phyloP scores from a whole-genome alignment of 1,140 invertebrate species.

The Bombus ignitus region DNA sequence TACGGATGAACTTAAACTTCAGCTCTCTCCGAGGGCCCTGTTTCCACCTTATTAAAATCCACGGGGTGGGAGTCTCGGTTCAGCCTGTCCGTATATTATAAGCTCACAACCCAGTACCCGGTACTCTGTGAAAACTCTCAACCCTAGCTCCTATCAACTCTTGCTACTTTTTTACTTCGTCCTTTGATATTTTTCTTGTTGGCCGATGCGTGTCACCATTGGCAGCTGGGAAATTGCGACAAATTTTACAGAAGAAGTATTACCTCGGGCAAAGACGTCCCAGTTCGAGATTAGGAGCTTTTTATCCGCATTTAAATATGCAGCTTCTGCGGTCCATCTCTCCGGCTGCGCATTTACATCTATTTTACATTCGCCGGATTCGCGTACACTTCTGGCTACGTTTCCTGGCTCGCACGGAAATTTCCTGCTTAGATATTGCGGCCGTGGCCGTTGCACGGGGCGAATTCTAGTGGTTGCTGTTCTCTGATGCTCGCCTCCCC shows the following conservation, averaged over 20 bases:
- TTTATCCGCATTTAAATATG: slow-evolving; percentile 49
- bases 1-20: slow-evolving; percentile 17
- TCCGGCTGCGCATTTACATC: slow-evolving; percentile 26
- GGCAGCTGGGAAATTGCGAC: neutral
- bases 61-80: neutral
- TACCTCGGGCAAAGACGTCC: neutral
- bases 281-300: slow-evolving; percentile 17
- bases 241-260: neutral
- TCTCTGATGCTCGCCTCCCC: neutral
- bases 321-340: slow-evolving; percentile 9
- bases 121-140: neutral
- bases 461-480: neutral
- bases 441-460: neutral
- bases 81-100: slow-evolving; percentile 18
- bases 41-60: slow-evolving; percentile 52
- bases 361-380: slow-evolving; percentile 41
- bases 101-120: neutral
- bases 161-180: neutral
- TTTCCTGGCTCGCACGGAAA: slow-evolving; percentile 49
- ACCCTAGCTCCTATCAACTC: neutral
- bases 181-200: neutral
- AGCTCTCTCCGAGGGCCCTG: neutral
- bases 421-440: slow-evolving; percentile 35
- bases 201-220: neutral
- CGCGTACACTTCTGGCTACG: slow-evolving; percentile 5